phyloP scores from a whole-genome alignment of 1,140 invertebrate genomes.

The Drosophila sucinea region DNA sequence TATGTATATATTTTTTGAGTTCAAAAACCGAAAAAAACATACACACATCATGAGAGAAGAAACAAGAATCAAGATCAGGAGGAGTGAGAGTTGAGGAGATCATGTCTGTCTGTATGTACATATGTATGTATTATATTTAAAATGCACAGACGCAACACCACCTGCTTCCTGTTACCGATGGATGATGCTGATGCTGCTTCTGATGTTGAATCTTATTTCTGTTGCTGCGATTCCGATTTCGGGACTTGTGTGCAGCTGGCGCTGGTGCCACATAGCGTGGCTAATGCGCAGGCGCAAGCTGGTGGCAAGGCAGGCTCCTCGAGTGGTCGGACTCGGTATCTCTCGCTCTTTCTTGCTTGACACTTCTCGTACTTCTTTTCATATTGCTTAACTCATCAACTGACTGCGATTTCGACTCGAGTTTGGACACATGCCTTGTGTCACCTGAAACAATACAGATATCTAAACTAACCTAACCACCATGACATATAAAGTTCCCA shows the following conservation, averaged over 20 bases:
- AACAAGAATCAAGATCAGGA: conserved; percentile 1
- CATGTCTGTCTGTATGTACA: neutral
- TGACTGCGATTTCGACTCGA: neutral
- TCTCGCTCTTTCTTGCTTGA: neutral
- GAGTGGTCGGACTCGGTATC: neutral
- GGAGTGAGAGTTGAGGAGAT: conserved; percentile 8
- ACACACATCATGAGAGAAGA: neutral
- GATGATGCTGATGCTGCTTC: conserved; percentile 26
- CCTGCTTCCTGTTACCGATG: conserved; percentile 47
- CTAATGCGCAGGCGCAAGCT: conserved; percentile 20
- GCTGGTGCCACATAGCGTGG: conserved; percentile 8
- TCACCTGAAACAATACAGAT: conserved; percentile 4
- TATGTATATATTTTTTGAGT: conserved; percentile 1
- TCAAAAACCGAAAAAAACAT: conserved; percentile 4
- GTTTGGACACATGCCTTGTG: conserved; percentile 5
- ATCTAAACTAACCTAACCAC: neutral
- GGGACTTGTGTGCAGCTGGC: conserved; percentile 47
- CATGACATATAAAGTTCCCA: neutral
- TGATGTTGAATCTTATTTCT: conserved; percentile 1
- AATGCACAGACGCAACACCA: conserved; percentile 44
- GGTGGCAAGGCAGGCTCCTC: conserved; percentile 9
- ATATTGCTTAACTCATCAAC: neutral
- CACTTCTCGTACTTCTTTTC: neutral
- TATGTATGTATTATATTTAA: conserved; percentile 8
- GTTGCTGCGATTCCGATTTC: conserved; percentile 37